phyloP scores from a whole-genome alignment of 2,797 vertebrate species.

The Manis pentadactyla region DNA sequence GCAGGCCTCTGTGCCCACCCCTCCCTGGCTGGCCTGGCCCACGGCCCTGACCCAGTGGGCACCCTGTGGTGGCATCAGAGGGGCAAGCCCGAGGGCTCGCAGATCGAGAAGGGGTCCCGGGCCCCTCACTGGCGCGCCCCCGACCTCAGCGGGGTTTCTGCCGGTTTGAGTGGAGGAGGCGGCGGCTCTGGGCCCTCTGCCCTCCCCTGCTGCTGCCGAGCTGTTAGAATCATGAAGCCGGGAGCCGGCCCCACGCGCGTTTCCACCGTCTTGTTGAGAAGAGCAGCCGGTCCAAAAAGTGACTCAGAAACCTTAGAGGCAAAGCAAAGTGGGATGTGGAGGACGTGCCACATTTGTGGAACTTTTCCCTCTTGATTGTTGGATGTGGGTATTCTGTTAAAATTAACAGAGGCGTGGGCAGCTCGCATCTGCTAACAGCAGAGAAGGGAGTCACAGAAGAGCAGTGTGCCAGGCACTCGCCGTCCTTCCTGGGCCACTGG shows the following conservation, averaged over 20 bases:
- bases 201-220: neutral
- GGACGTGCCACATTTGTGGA: neutral
- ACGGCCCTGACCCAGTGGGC: accelerated
- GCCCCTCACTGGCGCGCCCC: accelerated
- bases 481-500: constrained; percentile 76
- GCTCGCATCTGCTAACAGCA: neutral
- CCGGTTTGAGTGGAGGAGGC: accelerated
- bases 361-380: neutral
- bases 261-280: neutral
- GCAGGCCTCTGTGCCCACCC: neutral
- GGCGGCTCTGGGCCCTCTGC: accelerated
- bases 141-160: neutral
- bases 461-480: neutral
- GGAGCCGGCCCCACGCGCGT: accelerated
- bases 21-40: neutral
- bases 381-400: no score
- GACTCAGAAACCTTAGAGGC: accelerated
- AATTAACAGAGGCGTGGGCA: neutral
- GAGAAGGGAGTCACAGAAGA: constrained; percentile 40
- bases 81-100: no score
- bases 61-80: no score
- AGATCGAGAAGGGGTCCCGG: no score
- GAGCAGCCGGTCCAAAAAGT: accelerated
- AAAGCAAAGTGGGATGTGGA: neutral
- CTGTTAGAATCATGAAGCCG: accelerated